Evolutionary conservation across 1,140 invertebrate genomes (phyloP).

Genomic region (Drosophila fuyamai): DNA sequence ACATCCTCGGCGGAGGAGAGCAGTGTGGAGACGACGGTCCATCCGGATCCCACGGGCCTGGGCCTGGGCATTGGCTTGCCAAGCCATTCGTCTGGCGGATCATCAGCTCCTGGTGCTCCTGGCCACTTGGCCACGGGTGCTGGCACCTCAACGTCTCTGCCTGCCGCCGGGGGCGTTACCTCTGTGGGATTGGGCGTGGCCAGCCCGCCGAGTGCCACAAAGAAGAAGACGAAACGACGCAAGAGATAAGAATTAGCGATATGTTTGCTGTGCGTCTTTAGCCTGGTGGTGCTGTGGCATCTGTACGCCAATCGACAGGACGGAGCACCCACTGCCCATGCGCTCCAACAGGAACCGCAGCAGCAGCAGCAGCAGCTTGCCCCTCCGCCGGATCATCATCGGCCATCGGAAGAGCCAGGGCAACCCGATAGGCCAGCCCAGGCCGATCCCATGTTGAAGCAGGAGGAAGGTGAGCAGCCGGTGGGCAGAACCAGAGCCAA

Average conservation of each 20-base stretch:
- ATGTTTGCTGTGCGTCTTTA: conserved; percentile 84
- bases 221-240: conserved; percentile 83
- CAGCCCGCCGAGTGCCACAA: conserved; percentile 71
- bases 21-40: conserved; percentile 59
- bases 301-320: conserved; percentile 59
- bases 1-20: conserved; percentile 78
- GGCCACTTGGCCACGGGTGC: background rate
- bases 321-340: conserved; percentile 27
- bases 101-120: background rate
- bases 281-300: conserved; percentile 78
- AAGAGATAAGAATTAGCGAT: conserved; percentile 85
- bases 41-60: conserved; percentile 19
- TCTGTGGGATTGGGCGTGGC: conserved; percentile 38
- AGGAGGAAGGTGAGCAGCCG: conserved; percentile 14
- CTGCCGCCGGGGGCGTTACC: conserved; percentile 4
- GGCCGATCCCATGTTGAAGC: conserved; percentile 1
- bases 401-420: background rate
- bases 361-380: background rate
- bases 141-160: background rate
- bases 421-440: background rate
- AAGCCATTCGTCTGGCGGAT: background rate
- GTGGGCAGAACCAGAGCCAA: conserved; percentile 22
- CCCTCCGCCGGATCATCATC: background rate
- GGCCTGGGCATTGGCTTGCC: background rate
- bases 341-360: conserved; percentile 12